Evolutionary conservation across 2,888 invertebrate species (phyloP).

Genomic region (Mayetiola destructor): DNA sequence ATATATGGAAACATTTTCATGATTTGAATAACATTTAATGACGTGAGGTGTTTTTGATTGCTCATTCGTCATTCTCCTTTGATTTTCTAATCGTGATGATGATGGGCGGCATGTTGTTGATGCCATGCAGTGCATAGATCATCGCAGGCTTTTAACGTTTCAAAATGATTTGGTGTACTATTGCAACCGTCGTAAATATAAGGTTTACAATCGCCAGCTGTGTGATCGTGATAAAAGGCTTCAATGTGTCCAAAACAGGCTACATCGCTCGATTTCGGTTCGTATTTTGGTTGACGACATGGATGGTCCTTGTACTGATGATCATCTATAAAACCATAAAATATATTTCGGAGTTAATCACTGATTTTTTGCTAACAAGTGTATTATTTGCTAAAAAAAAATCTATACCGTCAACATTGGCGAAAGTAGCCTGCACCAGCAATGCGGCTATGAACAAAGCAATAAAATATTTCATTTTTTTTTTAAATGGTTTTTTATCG

Average conservation of each 20-base stretch:
- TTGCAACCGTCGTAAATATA: background rate
- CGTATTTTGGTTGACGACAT: background rate
- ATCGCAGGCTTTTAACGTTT: background rate
- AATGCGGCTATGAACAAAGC: background rate
- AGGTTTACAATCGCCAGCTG: background rate
- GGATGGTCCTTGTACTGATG: conserved; percentile 4
- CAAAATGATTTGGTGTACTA: background rate
- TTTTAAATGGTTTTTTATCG: too few relatives aligned
- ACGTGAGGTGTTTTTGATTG: too few relatives aligned
- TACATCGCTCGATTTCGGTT: background rate
- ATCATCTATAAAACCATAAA: background rate
- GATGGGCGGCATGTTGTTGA: background rate
- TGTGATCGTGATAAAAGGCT: conserved; percentile 1
- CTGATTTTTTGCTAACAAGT: background rate
- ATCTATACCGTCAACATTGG: too few relatives aligned
- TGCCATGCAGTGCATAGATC: background rate
- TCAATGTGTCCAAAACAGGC: background rate
- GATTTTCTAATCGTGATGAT: background rate
- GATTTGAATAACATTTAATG: too few relatives aligned
- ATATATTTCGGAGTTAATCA: background rate
- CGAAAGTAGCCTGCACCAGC: background rate
- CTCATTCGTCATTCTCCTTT: too few relatives aligned
- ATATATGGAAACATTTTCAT: too few relatives aligned
- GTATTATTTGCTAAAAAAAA: background rate
- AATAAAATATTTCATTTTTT: background rate